Evolutionary conservation across 2,888 invertebrate genomes (phyloP).

Genomic region (Notodonta dromedarius): DNA sequence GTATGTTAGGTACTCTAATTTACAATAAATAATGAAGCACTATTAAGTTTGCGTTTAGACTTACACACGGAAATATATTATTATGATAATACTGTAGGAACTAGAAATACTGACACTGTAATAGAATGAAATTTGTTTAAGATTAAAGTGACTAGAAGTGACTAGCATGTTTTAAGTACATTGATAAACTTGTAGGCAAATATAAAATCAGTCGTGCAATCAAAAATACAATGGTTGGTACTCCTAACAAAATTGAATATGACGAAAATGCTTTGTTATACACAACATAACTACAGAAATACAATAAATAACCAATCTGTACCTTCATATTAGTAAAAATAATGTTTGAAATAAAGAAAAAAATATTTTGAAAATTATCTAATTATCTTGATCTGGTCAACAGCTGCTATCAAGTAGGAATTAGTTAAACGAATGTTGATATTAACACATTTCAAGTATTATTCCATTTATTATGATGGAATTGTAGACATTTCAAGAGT

Average conservation of each 20-base stretch:
- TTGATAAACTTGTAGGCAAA: slow-evolving; percentile 18
- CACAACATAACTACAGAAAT: not conserved
- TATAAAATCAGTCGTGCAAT: slow-evolving; percentile 34
- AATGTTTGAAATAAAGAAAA: too few species aligned
- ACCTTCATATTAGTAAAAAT: too few species aligned
- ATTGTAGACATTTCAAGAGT: not conserved
- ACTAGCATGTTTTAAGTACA: slow-evolving; percentile 21
- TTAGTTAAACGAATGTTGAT: not conserved
- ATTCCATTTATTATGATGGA: not conserved
- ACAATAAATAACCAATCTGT: not conserved
- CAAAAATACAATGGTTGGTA: not conserved
- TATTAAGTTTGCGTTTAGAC: slow-evolving; percentile 32
- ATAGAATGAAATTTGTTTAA: slow-evolving; percentile 19
- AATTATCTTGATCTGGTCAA: too few species aligned
- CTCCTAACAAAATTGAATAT: not conserved
- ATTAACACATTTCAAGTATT: not conserved
- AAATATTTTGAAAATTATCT: too few species aligned
- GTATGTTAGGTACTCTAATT: slow-evolving; percentile 39
- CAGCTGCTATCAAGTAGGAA: not conserved
- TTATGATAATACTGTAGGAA: slow-evolving; percentile 31
- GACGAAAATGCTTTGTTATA: not conserved
- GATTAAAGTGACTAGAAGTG: slow-evolving; percentile 25
- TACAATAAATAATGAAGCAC: slow-evolving; percentile 47
- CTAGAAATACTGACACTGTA: slow-evolving; percentile 35
- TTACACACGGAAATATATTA: slow-evolving; percentile 30